These are phyloP conservation scores for Bacillus rossius DNA, from an alignment of 1,140 invertebrate species.

Conservation along the genomic window DNA sequence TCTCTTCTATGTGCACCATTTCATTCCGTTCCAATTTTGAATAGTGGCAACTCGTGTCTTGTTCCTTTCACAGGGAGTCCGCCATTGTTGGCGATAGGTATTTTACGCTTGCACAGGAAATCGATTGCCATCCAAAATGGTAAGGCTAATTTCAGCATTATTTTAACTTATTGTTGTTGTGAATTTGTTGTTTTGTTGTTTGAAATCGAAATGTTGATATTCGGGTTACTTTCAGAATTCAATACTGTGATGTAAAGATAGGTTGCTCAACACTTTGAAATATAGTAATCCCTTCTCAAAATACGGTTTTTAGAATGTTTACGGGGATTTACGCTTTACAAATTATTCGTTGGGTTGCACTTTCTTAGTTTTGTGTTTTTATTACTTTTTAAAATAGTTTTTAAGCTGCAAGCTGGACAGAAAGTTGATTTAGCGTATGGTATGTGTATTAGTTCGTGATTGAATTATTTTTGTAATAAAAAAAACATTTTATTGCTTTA, in stretches of 20 bases:
- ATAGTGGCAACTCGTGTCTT: too few relatives aligned
- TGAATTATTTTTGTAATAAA: too few relatives aligned
- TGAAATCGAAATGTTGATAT: too few relatives aligned
- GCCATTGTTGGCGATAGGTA: constrained; percentile 78
- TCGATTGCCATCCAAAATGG: constrained; percentile 84
- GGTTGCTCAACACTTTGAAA: constrained; percentile 8
- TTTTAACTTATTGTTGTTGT: constrained; percentile 17
- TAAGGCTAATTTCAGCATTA: constrained; percentile 48
- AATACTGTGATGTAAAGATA: neutral
- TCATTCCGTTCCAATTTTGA: too few relatives aligned
- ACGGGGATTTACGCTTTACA: too few relatives aligned
- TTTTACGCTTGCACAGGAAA: constrained; percentile 58
- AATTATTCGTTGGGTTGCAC: too few relatives aligned
- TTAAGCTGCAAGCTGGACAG: neutral
- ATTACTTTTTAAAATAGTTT: too few relatives aligned
- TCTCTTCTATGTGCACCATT: too few relatives aligned
- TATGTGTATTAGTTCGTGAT: neutral
- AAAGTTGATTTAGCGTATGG: neutral
- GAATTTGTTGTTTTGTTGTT: too few relatives aligned
- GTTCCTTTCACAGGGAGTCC: constrained; percentile 58
- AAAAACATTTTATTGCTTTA: too few relatives aligned
- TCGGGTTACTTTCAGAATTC: neutral
- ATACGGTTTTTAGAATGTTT: too few relatives aligned
- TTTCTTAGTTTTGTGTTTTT: too few relatives aligned
- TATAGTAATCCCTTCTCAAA: neutral